These are phyloP conservation scores for Scaptomyza montana DNA, from an alignment of 1,140 invertebrate genomes.

Conservation along the genomic window DNA sequence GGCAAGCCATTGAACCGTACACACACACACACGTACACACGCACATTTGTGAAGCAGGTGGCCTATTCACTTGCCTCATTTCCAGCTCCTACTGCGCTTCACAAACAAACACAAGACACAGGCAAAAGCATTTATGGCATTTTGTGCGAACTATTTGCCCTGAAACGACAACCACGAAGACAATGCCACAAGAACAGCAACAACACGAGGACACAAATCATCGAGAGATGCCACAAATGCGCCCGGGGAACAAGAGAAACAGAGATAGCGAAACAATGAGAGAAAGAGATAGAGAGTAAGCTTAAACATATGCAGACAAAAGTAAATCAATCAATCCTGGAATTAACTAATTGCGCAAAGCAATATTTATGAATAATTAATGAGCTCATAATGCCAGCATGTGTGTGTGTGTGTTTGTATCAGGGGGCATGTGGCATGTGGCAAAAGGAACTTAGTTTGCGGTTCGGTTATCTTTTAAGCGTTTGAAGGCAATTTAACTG, in stretches of 20 bases:
- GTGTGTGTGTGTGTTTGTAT: neutral
- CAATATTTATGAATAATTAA: conserved; percentile 80
- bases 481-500: conserved; percentile 25
- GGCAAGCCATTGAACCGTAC: conserved; percentile 25
- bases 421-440: conserved; percentile 9
- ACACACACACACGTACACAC: conserved; percentile 3
- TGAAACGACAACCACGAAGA: conserved; percentile 57
- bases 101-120: conserved; percentile 45
- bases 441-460: conserved; percentile 28
- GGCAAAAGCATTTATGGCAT: conserved; percentile 64
- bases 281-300: neutral
- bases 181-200: conserved; percentile 43
- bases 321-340: conserved; percentile 71
- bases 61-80: neutral
- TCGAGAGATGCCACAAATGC: conserved; percentile 41
- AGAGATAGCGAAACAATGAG: neutral
- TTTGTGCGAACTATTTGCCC: conserved; percentile 64
- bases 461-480: conserved; percentile 56
- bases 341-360: conserved; percentile 77
- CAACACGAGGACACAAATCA: conserved; percentile 43
- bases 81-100: neutral
- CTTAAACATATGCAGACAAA: conserved; percentile 55
- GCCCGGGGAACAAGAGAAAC: conserved; percentile 25
- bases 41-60: conserved; percentile 3
- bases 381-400: conserved; percentile 61